phyloP scores from a whole-genome alignment of 2,797 vertebrate genomes.

The Momotus momota region DNA sequence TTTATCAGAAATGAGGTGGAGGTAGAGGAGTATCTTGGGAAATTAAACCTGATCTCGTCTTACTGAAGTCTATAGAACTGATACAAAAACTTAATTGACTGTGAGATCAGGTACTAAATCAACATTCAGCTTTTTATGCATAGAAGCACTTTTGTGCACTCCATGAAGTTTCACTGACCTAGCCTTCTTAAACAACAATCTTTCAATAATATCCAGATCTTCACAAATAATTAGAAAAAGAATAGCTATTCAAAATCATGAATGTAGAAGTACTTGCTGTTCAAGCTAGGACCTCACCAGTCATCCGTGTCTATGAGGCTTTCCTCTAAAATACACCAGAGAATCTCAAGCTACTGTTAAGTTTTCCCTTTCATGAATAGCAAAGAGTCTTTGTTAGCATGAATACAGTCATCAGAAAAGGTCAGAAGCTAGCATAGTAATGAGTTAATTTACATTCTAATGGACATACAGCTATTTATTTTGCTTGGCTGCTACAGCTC shows the following conservation, averaged over 20 bases:
- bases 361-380: conserved; percentile 49
- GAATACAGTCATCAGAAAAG: conserved; percentile 64
- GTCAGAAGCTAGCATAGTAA: conserved; percentile 62
- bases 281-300: neutral
- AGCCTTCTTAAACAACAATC: neutral
- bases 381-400: conserved; percentile 49
- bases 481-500: conserved; percentile 49
- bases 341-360: conserved; percentile 2
- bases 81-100: neutral
- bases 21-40: neutral
- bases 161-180: neutral
- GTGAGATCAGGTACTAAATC: neutral
- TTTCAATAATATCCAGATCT: neutral
- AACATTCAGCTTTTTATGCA: neutral
- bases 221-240: conserved; percentile 24
- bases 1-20: neutral
- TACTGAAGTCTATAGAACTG: neutral
- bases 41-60: neutral
- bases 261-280: neutral
- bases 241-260: conserved; percentile 20
- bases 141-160: neutral
- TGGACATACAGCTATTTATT: conserved; percentile 61
- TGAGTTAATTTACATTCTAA: conserved; percentile 76
- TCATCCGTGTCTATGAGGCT: neutral
- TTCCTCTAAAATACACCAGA: conserved; percentile 22